A percentile compares a stretch with the other conserved stretches of the same genome.
These are phyloP conservation scores for Amphiprion percula DNA, from an alignment of 2,113 vertebrate species.

Conservation along the genomic window DNA sequence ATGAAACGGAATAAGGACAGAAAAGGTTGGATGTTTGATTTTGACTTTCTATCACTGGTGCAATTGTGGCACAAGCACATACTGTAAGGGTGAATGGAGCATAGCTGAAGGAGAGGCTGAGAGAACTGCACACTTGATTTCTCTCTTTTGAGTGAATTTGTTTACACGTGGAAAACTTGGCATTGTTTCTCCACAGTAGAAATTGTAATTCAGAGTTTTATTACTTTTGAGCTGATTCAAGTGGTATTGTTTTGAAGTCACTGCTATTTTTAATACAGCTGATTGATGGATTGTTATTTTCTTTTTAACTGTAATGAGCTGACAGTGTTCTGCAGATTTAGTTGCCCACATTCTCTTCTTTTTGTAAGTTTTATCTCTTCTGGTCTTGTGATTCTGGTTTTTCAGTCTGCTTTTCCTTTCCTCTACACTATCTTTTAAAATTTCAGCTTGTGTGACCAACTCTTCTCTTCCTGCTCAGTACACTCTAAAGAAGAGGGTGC, in stretches of 20 bases:
- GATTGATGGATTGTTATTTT: constrained; percentile 57
- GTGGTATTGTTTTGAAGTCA: constrained; percentile 78
- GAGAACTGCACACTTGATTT: constrained; percentile 77
- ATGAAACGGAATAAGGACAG: not conserved
- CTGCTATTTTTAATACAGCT: constrained; percentile 74
- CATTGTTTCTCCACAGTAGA: constrained; percentile 80
- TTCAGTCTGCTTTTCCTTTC: constrained; percentile 17
- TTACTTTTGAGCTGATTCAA: constrained; percentile 75
- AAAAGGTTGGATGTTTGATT: constrained; percentile 43
- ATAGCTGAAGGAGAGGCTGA: constrained; percentile 59
- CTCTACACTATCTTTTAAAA: constrained; percentile 33
- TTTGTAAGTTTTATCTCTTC: constrained; percentile 48
- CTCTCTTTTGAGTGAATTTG: constrained; percentile 85
- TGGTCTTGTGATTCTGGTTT: constrained; percentile 30
- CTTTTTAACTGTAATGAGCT: constrained; percentile 60
- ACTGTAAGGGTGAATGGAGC: constrained; percentile 40
- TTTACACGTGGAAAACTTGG: constrained; percentile 93
- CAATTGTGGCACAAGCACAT: constrained; percentile 64
- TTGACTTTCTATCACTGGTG: constrained; percentile 62
- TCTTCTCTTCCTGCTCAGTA: constrained; percentile 57
- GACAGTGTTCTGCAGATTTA: constrained; percentile 53
- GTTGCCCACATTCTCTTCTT: constrained; percentile 11
- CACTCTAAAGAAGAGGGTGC: constrained; percentile 55
- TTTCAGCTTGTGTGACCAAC: constrained; percentile 65
- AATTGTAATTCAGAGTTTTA: constrained; percentile 88